Base-by-base conservation (phyloP, 2,113 vertebrate species). In the Tragelaphus strepsiceros region DNA sequence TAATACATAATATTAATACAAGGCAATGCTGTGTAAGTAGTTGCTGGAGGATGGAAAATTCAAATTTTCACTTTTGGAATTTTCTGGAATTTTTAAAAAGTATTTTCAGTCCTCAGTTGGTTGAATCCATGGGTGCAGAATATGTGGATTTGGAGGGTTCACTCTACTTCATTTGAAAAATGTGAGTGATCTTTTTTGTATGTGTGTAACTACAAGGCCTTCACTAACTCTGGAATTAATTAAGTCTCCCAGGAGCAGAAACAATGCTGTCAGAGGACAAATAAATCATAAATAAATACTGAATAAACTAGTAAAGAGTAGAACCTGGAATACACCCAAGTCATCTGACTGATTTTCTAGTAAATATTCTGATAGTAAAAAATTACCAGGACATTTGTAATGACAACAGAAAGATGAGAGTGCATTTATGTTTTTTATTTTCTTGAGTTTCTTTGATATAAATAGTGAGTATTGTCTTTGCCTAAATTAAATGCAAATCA, bases 281-380 rank as follows among this genome's bases (percentile, higher is more conserved):
- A 91, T 53, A 14, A 83, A 62, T 9, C 10, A 1, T 83, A 83
- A 83, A 83, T 56, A 83, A 83, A 56, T 56, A 83, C n/a, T 56
- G 81, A 53, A 83, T 49, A 64, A 85, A 58, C 16, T 39, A 83
- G n/a, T 74, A 53, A 87, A 26, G 35, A 35, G 1, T 62, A 94
- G 46, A 85, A 71, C 2, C 15, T 95, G 17, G 43, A 80, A 80
- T 80, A 90, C 1, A 54, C 4, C 16, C 77, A 96, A 88, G 13
- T n/a, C 30, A 94, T 54, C 9, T 67, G 77, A 86, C 2, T 77
- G 19, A 49, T 39, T 93, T 94, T 77, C 32, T 62, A 51, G 67
- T 54, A 94, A 97, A 94, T 11, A 88, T 81, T 93, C 35, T 93
- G 46, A 84, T 7, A 88, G 56, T 94, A 86, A 94, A 81, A 95